Conservation (phyloP, 2,888 invertebrate genomes). For the Nipponacmea schrenckii region DNA sequence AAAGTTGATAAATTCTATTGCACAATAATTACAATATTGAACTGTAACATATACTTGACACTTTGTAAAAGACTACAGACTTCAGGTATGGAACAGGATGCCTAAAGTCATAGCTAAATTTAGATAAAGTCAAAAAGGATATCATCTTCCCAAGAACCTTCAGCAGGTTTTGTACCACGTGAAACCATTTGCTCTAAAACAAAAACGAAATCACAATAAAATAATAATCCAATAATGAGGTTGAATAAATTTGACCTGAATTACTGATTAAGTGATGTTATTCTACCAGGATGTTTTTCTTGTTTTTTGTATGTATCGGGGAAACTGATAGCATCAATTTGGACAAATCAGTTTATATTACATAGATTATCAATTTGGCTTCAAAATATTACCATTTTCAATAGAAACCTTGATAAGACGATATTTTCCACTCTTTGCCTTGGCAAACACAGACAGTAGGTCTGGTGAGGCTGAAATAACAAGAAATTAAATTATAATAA, state of each 20-base stretch:
- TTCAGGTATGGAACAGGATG: not conserved
- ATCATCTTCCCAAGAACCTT: slow-evolving; percentile 62
- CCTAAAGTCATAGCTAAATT: too few species aligned
- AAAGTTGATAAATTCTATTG: too few species aligned
- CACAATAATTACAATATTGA: too few species aligned
- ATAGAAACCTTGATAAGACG: slow-evolving; percentile 62
- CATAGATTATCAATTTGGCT: too few species aligned
- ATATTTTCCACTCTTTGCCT: slow-evolving; percentile 53
- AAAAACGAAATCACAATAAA: slow-evolving; percentile 18
- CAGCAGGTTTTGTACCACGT: slow-evolving; percentile 40
- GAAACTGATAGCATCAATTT: too few species aligned
- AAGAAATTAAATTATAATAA: not conserved
- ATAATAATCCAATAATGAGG: not conserved
- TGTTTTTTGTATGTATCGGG: too few species aligned
- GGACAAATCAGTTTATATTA: too few species aligned
- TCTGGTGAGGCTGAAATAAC: slow-evolving; percentile 56
- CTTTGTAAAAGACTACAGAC: not conserved
- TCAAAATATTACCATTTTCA: slow-evolving; percentile 52
- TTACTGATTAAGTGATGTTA: too few species aligned
- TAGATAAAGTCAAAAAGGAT: slow-evolving; percentile 46
- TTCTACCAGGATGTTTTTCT: too few species aligned
- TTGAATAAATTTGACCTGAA: too few species aligned
- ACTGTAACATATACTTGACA: too few species aligned
- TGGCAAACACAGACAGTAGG: slow-evolving; percentile 54
- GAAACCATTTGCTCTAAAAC: slow-evolving; percentile 60